A percentile compares a stretch with the other conserved stretches of the same genome.
Conservation (phyloP, 2,113 vertebrate species). For the Gavia stellata region DNA sequence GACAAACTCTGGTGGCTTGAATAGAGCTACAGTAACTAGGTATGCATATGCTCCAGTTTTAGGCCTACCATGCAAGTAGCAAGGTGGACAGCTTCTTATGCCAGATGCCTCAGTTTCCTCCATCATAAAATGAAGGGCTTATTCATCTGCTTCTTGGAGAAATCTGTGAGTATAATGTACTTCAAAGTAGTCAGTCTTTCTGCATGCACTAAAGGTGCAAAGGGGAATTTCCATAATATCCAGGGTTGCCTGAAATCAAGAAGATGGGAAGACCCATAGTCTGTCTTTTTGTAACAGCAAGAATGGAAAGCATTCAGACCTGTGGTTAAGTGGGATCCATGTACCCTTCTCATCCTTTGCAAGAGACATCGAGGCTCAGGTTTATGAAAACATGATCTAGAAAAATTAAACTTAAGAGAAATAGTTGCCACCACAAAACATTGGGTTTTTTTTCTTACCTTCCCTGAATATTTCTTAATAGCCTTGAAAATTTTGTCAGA, state of each 20-base stretch:
- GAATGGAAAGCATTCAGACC: background rate
- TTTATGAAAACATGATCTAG: background rate
- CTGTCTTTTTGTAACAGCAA: background rate
- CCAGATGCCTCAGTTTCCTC: background rate
- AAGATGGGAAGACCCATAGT: background rate
- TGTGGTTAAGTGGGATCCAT: background rate
- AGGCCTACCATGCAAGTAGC: background rate
- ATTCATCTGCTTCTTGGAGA: background rate
- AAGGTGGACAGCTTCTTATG: background rate
- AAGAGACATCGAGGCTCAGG: background rate
- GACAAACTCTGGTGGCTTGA: background rate
- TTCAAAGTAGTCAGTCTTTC: background rate
- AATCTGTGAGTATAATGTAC: background rate
- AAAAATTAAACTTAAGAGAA: background rate
- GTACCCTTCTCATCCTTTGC: background rate
- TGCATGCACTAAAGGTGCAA: background rate
- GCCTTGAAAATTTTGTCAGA: background rate
- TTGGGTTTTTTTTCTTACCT: background rate
- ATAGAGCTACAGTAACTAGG: background rate
- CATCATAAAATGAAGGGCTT: background rate
- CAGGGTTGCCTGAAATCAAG: background rate
- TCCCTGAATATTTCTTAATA: background rate
- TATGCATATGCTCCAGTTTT: rapidly evolving
- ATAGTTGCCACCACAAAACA: background rate
- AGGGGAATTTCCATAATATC: background rate